phyloP scores from a whole-genome alignment of 2,888 invertebrate genomes.

The Drosophila neonasuta region DNA sequence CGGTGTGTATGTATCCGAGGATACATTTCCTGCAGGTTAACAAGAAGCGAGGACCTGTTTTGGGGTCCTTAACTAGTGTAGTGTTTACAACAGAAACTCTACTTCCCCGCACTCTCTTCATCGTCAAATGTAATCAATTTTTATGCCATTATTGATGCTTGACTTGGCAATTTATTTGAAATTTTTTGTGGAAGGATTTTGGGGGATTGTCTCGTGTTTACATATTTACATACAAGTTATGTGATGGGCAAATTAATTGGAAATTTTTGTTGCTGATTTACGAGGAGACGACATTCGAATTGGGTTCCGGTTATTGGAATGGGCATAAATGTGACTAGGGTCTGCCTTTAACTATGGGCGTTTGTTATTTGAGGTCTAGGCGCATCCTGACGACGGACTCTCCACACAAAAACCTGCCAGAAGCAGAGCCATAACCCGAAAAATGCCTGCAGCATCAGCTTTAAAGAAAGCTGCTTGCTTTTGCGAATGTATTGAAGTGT shows the following conservation, averaged over 20 bases:
- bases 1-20: slow-evolving; percentile 3
- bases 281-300: slow-evolving; percentile 51
- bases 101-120: neutral
- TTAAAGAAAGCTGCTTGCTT: slow-evolving; percentile 33
- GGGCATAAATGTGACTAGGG: slow-evolving; percentile 22
- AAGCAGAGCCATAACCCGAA: slow-evolving; percentile 20
- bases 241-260: slow-evolving; percentile 71
- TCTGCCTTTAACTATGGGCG: slow-evolving; percentile 65
- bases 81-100: slow-evolving; percentile 41
- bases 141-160: slow-evolving; percentile 78
- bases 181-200: slow-evolving; percentile 23
- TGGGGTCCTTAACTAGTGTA: slow-evolving; percentile 46
- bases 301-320: slow-evolving; percentile 48
- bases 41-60: slow-evolving; percentile 8
- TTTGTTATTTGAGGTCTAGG: slow-evolving; percentile 59
- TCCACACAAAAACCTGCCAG: slow-evolving; percentile 24
- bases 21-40: slow-evolving; percentile 63
- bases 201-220: slow-evolving; percentile 22
- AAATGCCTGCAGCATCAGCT: slow-evolving; percentile 35
- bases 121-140: slow-evolving; percentile 76
- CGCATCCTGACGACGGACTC: slow-evolving; percentile 38
- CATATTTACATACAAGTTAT: slow-evolving; percentile 50
- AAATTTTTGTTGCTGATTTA: slow-evolving; percentile 64
- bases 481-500: slow-evolving; percentile 4
- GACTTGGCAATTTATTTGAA: slow-evolving; percentile 63